Evolutionary conservation across 2,113 vertebrate genomes (phyloP).

Genomic region (Ibidorhyncha struthersii): DNA sequence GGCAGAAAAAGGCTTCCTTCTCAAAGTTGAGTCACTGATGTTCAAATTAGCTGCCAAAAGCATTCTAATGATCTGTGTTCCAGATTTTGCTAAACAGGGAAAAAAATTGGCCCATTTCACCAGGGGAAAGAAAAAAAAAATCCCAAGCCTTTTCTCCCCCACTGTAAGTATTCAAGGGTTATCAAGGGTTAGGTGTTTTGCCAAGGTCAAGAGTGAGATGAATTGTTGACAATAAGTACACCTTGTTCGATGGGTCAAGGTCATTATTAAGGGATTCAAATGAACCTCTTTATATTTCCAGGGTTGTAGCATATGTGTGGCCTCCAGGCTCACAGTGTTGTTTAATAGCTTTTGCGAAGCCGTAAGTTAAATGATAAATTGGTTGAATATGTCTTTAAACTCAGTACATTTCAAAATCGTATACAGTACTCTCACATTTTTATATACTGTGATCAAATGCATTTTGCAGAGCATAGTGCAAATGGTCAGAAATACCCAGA

Average conservation of each 20-base stretch:
- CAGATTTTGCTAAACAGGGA: conserved; percentile 77
- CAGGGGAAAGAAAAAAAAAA: conserved; percentile 29
- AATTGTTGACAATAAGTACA: conserved; percentile 46
- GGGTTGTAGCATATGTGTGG: conserved; percentile 38
- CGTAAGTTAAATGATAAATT: conserved; percentile 54
- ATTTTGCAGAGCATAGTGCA: not conserved
- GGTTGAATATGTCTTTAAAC: conserved; percentile 44
- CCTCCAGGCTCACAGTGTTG: conserved; percentile 49
- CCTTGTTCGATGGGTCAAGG: conserved; percentile 39
- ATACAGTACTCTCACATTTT: not conserved
- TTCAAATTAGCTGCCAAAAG: conserved; percentile 86
- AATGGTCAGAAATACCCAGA: conserved; percentile 8
- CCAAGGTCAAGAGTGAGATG: conserved; percentile 66
- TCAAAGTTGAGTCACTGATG: conserved; percentile 80
- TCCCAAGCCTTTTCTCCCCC: not conserved
- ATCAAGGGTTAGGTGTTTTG: conserved; percentile 1
- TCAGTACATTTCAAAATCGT: not conserved
- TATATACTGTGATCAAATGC: not conserved
- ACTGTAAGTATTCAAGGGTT: conserved; percentile 3
- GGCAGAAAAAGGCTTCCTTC: conserved; percentile 79
- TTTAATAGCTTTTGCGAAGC: conserved; percentile 57
- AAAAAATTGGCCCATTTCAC: conserved; percentile 75
- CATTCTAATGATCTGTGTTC: conserved; percentile 78
- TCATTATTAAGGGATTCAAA: conserved; percentile 63
- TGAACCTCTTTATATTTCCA: conserved; percentile 57